Conservation (phyloP, 2,113 vertebrate genomes). For the Bungarus multicinctus region DNA sequence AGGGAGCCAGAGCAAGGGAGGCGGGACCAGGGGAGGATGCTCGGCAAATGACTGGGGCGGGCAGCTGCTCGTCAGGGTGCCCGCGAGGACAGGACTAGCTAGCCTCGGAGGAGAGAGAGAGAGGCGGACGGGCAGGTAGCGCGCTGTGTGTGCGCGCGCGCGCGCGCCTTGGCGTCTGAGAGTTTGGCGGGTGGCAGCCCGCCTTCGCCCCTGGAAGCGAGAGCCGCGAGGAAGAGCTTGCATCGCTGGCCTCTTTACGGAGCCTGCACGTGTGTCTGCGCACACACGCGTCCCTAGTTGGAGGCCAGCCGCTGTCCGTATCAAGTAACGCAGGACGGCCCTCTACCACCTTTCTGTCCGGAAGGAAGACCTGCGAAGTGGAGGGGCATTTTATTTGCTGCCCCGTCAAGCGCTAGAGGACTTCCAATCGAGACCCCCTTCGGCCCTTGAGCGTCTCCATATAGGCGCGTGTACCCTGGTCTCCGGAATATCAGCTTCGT, state of each 20-base stretch:
- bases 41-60: not conserved
- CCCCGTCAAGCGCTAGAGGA: not conserved
- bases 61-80: slow-evolving; percentile 7
- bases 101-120: not conserved
- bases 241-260: not conserved
- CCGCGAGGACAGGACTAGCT: not conserved
- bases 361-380: not conserved
- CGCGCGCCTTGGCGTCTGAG: not conserved
- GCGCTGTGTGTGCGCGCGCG: not conserved
- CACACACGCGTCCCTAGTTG: not conserved
- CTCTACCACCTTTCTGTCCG: not conserved
- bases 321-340: not conserved
- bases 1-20: slow-evolving; percentile 53
- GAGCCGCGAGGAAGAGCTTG: not conserved
- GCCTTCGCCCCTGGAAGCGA: not conserved
- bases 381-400: no score
- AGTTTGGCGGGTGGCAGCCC: not conserved
- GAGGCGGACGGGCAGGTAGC: not conserved
- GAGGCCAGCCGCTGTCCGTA: not conserved
- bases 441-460: not conserved
- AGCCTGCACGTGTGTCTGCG: not conserved
- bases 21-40: not conserved
- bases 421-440: no score
- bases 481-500: not conserved
- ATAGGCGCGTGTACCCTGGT: no score